These are phyloP conservation scores for Vannuccia rotundouncinata DNA, from an alignment of 2,888 invertebrate genomes.

Conservation along the genomic window DNA sequence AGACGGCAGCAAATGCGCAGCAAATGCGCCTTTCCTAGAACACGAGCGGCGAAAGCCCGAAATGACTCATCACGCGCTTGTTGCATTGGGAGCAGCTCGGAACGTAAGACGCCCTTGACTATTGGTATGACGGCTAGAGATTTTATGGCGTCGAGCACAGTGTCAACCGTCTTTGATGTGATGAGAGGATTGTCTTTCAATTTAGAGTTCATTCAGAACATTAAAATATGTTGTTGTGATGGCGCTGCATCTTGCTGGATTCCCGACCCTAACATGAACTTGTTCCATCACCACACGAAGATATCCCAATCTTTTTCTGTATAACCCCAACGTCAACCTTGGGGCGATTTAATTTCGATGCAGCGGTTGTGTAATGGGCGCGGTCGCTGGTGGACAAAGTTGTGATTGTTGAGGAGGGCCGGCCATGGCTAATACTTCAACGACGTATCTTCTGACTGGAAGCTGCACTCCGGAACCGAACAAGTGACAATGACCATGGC, in stretches of 20 bases:
- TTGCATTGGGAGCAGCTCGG: conserved; percentile 29
- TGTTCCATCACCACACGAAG: conserved; percentile 32
- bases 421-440: background rate
- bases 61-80: conserved; percentile 29
- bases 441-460: conserved; percentile 22
- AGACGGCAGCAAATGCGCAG: background rate
- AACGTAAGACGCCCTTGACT: conserved; percentile 22
- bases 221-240: no score
- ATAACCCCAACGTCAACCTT: conserved; percentile 30
- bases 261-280: conserved; percentile 18
- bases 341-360: conserved; percentile 24
- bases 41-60: conserved; percentile 33
- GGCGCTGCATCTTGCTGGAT: conserved; percentile 8
- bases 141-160: conserved; percentile 20
- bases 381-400: conserved; percentile 9
- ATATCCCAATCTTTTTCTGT: conserved; percentile 30
- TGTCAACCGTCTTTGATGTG: conserved; percentile 15
- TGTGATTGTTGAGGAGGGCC: conserved; percentile 25
- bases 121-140: conserved; percentile 30
- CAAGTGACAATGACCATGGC: conserved; percentile 8
- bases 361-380: background rate
- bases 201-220: no score
- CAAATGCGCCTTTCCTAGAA: background rate
- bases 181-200: conserved; percentile 28
- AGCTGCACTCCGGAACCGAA: conserved; percentile 12